phyloP scores from a whole-genome alignment of 2,888 invertebrate genomes.

The Eupithecia abbreviata region DNA sequence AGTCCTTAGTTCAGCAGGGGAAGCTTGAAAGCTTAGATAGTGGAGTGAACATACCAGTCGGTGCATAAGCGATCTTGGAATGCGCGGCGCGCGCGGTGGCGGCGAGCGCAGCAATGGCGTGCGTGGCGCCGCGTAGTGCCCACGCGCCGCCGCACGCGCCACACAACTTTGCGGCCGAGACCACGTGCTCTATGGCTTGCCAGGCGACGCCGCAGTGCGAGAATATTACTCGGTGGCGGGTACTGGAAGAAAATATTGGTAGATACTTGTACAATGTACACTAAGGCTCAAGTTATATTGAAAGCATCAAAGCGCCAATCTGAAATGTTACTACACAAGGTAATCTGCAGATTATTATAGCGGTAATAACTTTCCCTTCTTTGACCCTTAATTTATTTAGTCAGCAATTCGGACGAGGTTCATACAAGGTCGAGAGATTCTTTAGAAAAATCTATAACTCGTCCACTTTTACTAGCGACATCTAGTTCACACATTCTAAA shows the following conservation, averaged over 20 bases:
- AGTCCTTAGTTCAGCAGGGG: too few species aligned
- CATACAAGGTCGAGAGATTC: too few species aligned
- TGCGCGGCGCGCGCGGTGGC: slow-evolving; percentile 54
- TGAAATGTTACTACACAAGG: too few species aligned
- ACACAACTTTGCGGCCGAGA: slow-evolving; percentile 51
- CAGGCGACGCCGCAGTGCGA: slow-evolving; percentile 62
- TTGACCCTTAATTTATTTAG: too few species aligned
- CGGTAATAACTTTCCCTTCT: too few species aligned
- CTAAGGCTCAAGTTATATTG: too few species aligned
- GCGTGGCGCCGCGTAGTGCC: slow-evolving; percentile 43
- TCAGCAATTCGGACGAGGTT: too few species aligned
- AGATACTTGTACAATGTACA: background rate
- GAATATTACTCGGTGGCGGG: slow-evolving; percentile 73
- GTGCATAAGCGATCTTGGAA: slow-evolving; percentile 51
- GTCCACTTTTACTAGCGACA: background rate
- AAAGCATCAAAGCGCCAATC: too few species aligned
- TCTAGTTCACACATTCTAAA: too few species aligned
- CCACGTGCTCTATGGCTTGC: slow-evolving; percentile 59
- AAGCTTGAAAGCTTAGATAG: background rate
- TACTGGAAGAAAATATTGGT: background rate
- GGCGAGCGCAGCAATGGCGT: slow-evolving; percentile 41
- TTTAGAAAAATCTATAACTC: too few species aligned
- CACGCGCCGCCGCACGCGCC: slow-evolving; percentile 50
- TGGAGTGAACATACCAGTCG: slow-evolving; percentile 17
- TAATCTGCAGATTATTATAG: too few species aligned